Percentiles rank a stretch among this genome's conserved stretches.
Evolutionary conservation across 2,113 vertebrate genomes (phyloP).

Genomic region (Leiothrix lutea): DNA sequence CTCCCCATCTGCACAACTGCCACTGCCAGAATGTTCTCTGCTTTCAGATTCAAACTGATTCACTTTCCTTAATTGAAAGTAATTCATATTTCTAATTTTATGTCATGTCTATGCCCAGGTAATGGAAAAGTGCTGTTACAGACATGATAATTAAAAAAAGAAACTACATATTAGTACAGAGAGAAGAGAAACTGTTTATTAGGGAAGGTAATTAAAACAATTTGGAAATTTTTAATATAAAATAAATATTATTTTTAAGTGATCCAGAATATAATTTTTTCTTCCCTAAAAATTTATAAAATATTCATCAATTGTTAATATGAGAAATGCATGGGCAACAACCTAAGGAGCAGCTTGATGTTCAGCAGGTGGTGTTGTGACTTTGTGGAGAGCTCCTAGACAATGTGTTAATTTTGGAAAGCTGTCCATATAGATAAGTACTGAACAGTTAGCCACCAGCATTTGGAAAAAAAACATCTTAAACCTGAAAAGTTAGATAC

Average conservation of each 20-base stretch:
- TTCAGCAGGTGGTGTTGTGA: background rate
- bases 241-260: background rate
- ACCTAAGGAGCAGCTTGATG: background rate
- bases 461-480: background rate
- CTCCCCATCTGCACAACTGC: background rate
- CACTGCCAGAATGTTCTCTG: background rate
- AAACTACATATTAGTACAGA: background rate
- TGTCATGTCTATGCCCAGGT: background rate
- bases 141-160: background rate
- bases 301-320: background rate
- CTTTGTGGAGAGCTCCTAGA: background rate
- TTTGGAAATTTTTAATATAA: background rate
- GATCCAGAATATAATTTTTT: background rate
- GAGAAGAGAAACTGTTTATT: background rate
- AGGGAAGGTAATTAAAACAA: background rate
- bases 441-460: background rate
- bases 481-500: background rate
- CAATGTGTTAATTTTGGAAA: background rate
- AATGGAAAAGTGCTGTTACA: background rate
- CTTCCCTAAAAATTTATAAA: background rate
- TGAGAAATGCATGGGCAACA: background rate
- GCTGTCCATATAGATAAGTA: background rate
- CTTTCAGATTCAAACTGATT: background rate
- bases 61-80: background rate
- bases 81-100: constrained; percentile 25